phyloP scores from a whole-genome alignment of 2,888 invertebrate genomes.

The Leucophora obtusa region DNA sequence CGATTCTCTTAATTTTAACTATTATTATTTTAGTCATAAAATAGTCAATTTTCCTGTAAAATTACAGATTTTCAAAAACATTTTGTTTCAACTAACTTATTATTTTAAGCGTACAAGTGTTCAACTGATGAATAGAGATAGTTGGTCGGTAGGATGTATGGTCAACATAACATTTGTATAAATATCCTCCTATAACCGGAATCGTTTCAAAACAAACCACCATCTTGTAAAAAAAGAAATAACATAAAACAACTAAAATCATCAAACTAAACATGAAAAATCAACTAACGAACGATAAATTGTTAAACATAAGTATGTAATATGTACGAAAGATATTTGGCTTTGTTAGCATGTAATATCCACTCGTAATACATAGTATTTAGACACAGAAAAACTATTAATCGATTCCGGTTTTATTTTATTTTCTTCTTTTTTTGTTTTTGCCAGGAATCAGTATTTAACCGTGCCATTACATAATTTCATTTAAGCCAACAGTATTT shows the following conservation, averaged over 20 bases:
- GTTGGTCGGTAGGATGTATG: neutral
- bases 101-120: neutral
- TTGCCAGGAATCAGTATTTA: constrained; percentile 39
- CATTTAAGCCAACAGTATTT: constrained; percentile 64
- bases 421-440: neutral
- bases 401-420: constrained; percentile 71
- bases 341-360: neutral
- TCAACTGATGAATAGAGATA: neutral
- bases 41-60: too few relatives aligned
- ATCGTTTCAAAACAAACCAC: constrained; percentile 1
- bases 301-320: constrained; percentile 3
- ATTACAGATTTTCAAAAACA: too few relatives aligned
- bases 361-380: constrained; percentile 6
- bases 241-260: neutral
- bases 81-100: too few relatives aligned
- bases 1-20: too few relatives aligned
- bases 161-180: neutral
- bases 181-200: constrained; percentile 12
- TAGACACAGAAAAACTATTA: constrained; percentile 60
- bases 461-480: constrained; percentile 70
- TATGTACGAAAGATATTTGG: neutral
- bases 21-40: too few relatives aligned
- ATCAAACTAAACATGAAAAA: constrained; percentile 15
- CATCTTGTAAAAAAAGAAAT: constrained; percentile 18
- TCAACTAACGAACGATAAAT: constrained; percentile 26